These are phyloP conservation scores for Poecilia picta DNA, from an alignment of 2,797 vertebrate species.

Conservation along the genomic window DNA sequence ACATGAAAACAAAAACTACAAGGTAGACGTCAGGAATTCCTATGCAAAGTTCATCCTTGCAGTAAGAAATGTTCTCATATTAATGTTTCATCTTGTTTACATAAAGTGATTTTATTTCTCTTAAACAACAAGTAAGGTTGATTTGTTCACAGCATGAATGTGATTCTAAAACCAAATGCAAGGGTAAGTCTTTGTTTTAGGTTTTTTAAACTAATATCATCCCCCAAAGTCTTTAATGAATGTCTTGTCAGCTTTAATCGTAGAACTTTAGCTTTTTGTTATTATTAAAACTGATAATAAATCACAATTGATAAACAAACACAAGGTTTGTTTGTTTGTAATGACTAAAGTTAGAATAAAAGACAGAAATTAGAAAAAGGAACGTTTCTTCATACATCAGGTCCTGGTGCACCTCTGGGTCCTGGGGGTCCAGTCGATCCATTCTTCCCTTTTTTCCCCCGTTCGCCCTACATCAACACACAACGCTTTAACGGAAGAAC, in stretches of 20 bases:
- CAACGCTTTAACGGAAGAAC: background rate
- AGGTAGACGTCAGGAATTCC: background rate
- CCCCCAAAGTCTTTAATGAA: background rate
- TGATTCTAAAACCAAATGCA: background rate
- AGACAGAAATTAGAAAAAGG: background rate
- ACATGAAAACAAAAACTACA: background rate
- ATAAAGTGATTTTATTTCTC: background rate
- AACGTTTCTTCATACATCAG: conserved; percentile 70
- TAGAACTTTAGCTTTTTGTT: background rate
- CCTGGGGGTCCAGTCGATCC: conserved; percentile 82
- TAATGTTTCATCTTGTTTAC: background rate
- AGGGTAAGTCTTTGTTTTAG: background rate
- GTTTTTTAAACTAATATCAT: background rate
- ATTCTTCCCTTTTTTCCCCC: conserved; percentile 86
- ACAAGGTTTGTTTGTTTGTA: background rate
- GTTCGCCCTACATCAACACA: conserved; percentile 79
- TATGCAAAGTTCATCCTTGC: background rate
- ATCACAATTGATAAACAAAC: background rate
- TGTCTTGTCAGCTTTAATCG: background rate
- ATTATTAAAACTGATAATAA: background rate
- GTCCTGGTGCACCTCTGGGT: conserved; percentile 75
- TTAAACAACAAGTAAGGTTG: background rate
- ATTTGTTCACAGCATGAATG: background rate
- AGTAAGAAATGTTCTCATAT: background rate
- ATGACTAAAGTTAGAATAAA: background rate